These are phyloP conservation scores for Buathra laborator DNA, from an alignment of 2,888 invertebrate species.

Conservation along the genomic window DNA sequence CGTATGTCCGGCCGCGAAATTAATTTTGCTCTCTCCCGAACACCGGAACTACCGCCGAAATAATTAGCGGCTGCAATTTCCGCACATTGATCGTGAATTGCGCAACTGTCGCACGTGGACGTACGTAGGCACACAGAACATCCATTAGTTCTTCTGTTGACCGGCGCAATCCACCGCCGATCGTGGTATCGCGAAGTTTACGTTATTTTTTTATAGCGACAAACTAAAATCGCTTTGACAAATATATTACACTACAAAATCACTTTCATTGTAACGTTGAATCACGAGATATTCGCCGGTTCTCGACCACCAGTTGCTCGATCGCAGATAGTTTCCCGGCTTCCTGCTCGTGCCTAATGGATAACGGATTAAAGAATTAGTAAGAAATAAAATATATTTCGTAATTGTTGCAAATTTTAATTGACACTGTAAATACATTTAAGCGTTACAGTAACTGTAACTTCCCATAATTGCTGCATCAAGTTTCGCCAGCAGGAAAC, in stretches of 20 bases:
- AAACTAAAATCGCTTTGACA: background rate
- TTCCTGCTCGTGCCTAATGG: background rate
- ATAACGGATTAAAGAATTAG: too few species aligned
- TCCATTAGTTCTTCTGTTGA: too few species aligned
- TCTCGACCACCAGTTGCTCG: conserved; percentile 59
- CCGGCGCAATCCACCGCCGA: too few species aligned
- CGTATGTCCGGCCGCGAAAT: conserved; percentile 52
- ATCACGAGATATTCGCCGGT: background rate
- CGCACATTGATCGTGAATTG: conserved; percentile 68
- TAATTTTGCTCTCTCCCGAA: conserved; percentile 44
- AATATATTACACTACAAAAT: background rate
- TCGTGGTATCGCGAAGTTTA: background rate
- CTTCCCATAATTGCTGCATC: too few species aligned
- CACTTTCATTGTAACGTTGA: background rate
- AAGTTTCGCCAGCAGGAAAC: too few species aligned
- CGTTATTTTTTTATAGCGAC: background rate
- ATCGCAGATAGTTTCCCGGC: background rate
- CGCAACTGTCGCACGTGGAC: conserved; percentile 44
- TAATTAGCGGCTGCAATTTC: conserved; percentile 62
- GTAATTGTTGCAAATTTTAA: too few species aligned
- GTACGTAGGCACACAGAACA: too few species aligned
- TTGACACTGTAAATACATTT: too few species aligned
- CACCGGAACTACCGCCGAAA: conserved; percentile 58
- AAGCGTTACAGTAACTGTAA: too few species aligned
- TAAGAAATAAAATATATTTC: too few species aligned